Conservation (phyloP, 53 echinoderm and acorn worm species). For the Stichopus horrens region DNA sequence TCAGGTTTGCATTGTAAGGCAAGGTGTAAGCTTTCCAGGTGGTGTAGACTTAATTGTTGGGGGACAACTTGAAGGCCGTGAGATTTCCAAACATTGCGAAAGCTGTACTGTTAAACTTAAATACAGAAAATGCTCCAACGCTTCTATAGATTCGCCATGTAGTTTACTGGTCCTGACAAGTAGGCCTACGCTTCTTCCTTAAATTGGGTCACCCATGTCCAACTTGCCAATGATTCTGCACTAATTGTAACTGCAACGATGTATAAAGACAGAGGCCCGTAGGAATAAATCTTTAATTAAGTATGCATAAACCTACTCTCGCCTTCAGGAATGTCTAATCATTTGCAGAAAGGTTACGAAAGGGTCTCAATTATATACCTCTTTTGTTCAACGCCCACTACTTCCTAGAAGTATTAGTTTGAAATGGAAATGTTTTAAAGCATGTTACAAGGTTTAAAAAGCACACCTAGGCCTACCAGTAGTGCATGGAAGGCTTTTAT, state of each 20-base stretch:
- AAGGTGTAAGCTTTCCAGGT: too few relatives aligned
- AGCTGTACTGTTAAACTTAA: constrained; percentile 3
- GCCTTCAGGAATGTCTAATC: too few relatives aligned
- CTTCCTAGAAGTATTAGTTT: too few relatives aligned
- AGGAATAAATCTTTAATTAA: too few relatives aligned
- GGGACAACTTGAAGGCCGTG: not conserved
- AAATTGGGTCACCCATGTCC: constrained; percentile 18
- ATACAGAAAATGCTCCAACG: constrained; percentile 1
- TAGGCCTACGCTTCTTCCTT: not conserved
- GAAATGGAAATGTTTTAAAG: too few relatives aligned
- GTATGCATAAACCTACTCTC: too few relatives aligned
- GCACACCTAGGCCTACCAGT: not conserved
- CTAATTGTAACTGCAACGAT: constrained; percentile 1
- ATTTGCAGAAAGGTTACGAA: too few relatives aligned
- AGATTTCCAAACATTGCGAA: constrained; percentile 15
- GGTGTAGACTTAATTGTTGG: too few relatives aligned
- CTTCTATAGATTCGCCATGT: not conserved
- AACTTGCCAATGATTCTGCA: constrained; percentile 3
- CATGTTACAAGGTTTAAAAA: not conserved
- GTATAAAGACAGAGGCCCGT: not conserved
- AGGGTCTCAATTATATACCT: too few relatives aligned
- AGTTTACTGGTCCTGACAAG: not conserved
- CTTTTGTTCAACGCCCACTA: too few relatives aligned
- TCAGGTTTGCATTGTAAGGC: too few relatives aligned
- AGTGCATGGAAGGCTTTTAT: constrained; percentile 2